Conservation (phyloP, 2,888 invertebrate genomes). For the Cryptosula pallasiana region DNA sequence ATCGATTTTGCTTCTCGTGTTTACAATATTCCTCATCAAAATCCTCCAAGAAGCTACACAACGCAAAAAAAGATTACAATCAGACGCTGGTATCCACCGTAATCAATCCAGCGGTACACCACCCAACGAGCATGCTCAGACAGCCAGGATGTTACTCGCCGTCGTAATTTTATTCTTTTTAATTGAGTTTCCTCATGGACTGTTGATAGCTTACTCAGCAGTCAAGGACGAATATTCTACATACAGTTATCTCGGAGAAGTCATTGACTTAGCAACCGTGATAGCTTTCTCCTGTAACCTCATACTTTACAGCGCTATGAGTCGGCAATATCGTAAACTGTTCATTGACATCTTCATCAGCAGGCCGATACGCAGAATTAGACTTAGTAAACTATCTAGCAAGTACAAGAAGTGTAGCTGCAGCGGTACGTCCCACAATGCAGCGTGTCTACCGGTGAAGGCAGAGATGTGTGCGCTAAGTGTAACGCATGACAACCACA, state of each 20-base stretch:
- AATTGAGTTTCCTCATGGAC: constrained; percentile 20
- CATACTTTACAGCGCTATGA: constrained; percentile 18
- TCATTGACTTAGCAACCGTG: constrained; percentile 21
- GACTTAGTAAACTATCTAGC: not conserved
- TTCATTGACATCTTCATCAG: constrained; percentile 10
- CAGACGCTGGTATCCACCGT: not conserved
- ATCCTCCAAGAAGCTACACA: constrained; percentile 15
- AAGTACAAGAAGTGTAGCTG: constrained; percentile 17
- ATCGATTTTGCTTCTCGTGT: not conserved
- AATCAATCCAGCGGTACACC: not conserved
- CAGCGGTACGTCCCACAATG: not conserved
- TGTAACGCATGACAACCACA: not conserved
- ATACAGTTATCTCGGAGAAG: constrained; percentile 10
- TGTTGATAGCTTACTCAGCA: not conserved
- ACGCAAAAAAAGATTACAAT: not conserved
- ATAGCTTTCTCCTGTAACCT: constrained; percentile 20
- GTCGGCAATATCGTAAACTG: constrained; percentile 18
- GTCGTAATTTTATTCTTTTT: constrained; percentile 1
- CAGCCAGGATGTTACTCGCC: constrained; percentile 22
- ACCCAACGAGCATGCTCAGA: not conserved
- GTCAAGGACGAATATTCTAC: not conserved
- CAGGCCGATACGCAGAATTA: not conserved
- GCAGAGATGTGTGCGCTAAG: constrained; percentile 9
- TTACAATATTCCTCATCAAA: constrained; percentile 9
- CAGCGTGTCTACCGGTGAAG: not conserved